Base-by-base conservation (phyloP, 2,797 vertebrate species). In the Bryconaethiops microstoma region DNA sequence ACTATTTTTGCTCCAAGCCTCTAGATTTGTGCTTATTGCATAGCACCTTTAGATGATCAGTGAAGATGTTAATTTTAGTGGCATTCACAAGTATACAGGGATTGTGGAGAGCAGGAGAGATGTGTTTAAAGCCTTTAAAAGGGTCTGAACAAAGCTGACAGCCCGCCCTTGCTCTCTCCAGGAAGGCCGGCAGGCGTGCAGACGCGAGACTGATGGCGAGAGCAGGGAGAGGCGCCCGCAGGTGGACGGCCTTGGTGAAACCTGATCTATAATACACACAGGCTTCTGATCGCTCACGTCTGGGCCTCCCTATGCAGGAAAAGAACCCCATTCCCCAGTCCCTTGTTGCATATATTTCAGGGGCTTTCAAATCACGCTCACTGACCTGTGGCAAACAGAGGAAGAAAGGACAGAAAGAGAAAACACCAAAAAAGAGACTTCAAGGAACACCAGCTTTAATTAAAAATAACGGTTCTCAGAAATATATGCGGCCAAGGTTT, bases 171-270 rank as follows among this genome's bases (percentile, higher is more conserved):
- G 16, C 29, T 42, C 39, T 65, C 25, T 45, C 5, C 17, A 67
- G 54, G 64, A 69, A 81, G 73, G 69, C 50, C 16, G 29, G 52
- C 68, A 68, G 69, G 70, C 55, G 23, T 50, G 67, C 76, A 60
- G 78, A 69, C 64, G 69, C 55, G 70, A 78, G 78, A 72, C 71
- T 7, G 74, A 60, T 5, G 75, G 85, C 23, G 54, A 64, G 71
- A 55, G 17, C 35, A 16, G 76, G 65, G 64, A 72, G 77, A 19
- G 62, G 74, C 80, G 77, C 17, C 67, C 80, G 80, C 88, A 83
- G 85, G 86, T 86, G 89, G 85, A 86, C 87, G 62, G 88, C 80
- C 82, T 89, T 84, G 84, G 78, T 82, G 89, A 83, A 86, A 87
- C 74, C 72, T 69, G 87, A 88, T 81, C 83, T 84, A 74, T 77